phyloP scores from a whole-genome alignment of 2,888 invertebrate species.

The Drosophila austrosaltans region DNA sequence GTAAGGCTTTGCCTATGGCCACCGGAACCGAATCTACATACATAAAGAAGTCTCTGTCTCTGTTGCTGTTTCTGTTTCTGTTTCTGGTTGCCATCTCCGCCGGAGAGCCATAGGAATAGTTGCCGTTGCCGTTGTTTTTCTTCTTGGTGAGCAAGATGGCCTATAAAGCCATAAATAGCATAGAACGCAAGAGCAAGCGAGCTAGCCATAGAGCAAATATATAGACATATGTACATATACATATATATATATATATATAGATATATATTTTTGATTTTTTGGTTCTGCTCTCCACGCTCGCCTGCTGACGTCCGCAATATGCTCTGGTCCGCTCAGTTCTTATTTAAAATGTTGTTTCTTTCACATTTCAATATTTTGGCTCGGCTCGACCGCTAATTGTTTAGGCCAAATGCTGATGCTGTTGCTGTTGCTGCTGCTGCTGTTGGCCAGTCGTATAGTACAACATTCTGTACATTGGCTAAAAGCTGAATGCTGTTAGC shows the following conservation, averaged over 20 bases:
- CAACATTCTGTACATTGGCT: conserved; percentile 16
- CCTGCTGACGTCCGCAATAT: conserved; percentile 31
- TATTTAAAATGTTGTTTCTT: conserved; percentile 35
- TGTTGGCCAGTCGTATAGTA: conserved; percentile 11
- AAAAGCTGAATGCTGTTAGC: conserved; percentile 25
- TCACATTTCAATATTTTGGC: conserved; percentile 60
- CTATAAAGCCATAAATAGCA: conserved; percentile 48
- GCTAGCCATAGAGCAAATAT: conserved; percentile 34
- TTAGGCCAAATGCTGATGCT: conserved; percentile 14
- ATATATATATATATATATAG: background rate
- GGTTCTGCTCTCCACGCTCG: conserved; percentile 24
- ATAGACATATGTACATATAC: background rate
- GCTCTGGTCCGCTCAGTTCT: conserved; percentile 23
- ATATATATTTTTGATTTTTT: background rate
- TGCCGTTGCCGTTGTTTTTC: background rate
- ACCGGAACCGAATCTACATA: conserved; percentile 25
- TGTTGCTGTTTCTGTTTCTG: conserved; percentile 29
- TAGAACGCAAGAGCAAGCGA: conserved; percentile 36
- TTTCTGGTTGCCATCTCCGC: conserved; percentile 45
- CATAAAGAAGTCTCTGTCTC: conserved; percentile 15
- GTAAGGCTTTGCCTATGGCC: conserved; percentile 34
- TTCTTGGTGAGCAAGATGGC: conserved; percentile 53
- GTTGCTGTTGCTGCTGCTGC: conserved; percentile 15
- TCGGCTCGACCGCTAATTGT: conserved; percentile 18
- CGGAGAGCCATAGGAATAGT: conserved; percentile 31